Base-by-base conservation (phyloP, 2,888 invertebrate species). In the Chelonus formosanus region DNA sequence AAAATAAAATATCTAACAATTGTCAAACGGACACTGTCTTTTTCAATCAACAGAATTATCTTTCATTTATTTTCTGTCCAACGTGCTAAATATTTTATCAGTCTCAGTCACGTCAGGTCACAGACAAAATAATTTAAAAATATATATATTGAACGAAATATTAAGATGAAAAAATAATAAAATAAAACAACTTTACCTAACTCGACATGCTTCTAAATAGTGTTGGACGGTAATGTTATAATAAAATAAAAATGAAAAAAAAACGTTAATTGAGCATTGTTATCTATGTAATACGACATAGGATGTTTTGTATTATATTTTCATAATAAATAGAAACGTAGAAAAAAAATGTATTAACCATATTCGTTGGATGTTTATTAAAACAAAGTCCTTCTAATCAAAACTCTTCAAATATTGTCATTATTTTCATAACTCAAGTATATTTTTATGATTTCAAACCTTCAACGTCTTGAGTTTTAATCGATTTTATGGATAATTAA, bases 261-360 rank as follows among this genome's bases (percentile, higher is more conserved):
- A 20, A 80, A 80, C 78, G 81, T 82, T 83, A 80, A 81, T 82
- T 81, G 80, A 83, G 80, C 82, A 82, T 83, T 83, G 83, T 83
- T 82, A 83, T 83, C 82, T 83, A 83, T 83, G 83, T 83, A 83
- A 84, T 84, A 85, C 81, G 81, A 84, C 82, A 85, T 85, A 85
- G 85, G 84, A 85, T 83, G 84, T 85, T 85, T 85, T 85, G 85
- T 85, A 85, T 85, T 85, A 85, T 85, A 85, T 84, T 83, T 85
- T 86, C 86, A 85, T 86, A 85, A 86, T 86, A 86, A 85, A 86
- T 85, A 84, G 84, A 81, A 84, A 83, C 84, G 85, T 84, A 85
- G 86, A 20, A 20, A 20, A 20, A 83, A 84, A 84, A 78, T 78
- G 78, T 81, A 80, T 78, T 74, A 79, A 79, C 74, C 73, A 77